These are phyloP conservation scores for Pyrrhia umbra DNA, from an alignment of 2,888 invertebrate species.

Conservation along the genomic window DNA sequence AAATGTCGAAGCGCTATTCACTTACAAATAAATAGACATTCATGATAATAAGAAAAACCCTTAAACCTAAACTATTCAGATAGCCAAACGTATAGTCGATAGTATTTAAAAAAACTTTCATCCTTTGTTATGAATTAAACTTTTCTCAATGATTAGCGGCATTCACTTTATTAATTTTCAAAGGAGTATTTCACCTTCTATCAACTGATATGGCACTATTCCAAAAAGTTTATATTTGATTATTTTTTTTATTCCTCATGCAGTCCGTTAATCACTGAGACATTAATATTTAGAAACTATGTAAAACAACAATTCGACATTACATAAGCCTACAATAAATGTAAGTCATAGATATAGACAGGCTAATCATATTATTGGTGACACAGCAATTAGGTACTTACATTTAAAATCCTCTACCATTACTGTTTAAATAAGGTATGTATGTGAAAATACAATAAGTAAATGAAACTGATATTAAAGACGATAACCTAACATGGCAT, in stretches of 20 bases:
- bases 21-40: slow-evolving; percentile 88
- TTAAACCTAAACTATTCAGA: slow-evolving; percentile 81
- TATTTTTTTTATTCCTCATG: slow-evolving; percentile 61
- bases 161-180: slow-evolving; percentile 48
- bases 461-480: slow-evolving; percentile 78
- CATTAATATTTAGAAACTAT: slow-evolving; percentile 70
- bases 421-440: slow-evolving; percentile 75
- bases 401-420: slow-evolving; percentile 81
- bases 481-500: slow-evolving; percentile 84
- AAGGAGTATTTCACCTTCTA: slow-evolving; percentile 60
- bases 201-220: slow-evolving; percentile 83
- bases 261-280: slow-evolving; percentile 80
- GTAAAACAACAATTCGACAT: slow-evolving; percentile 69
- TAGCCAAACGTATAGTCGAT: slow-evolving; percentile 72
- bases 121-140: slow-evolving; percentile 39
- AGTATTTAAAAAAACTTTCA: slow-evolving; percentile 59
- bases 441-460: slow-evolving; percentile 72
- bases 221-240: slow-evolving; percentile 67
- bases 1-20: slow-evolving; percentile 82
- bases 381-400: slow-evolving; percentile 87
- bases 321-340: slow-evolving; percentile 78
- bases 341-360: slow-evolving; percentile 80
- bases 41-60: slow-evolving; percentile 84
- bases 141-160: slow-evolving; percentile 79
- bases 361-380: slow-evolving; percentile 89